Percentiles rank a stretch among this genome's conserved stretches.
Conservation (phyloP, 2,888 invertebrate genomes). For the Tuta absoluta region DNA sequence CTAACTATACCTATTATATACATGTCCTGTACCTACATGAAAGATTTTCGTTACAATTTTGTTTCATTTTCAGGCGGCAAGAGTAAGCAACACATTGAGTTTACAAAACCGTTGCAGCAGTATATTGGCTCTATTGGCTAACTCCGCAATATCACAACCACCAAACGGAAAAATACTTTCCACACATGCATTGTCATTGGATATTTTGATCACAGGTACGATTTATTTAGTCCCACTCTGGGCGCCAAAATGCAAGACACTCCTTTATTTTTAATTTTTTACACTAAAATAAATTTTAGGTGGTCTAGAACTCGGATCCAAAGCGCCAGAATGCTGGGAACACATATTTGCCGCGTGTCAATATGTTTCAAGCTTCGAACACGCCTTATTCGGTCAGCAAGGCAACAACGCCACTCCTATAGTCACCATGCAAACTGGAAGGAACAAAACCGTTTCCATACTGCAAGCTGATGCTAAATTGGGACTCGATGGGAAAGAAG, state of each 20-base stretch:
- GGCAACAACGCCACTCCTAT: conserved; percentile 85
- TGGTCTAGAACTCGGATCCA: conserved; percentile 94
- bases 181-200: conserved; percentile 95
- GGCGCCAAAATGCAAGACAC: conserved; percentile 22
- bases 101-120: conserved; percentile 95
- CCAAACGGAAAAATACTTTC: conserved; percentile 89
- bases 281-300: conserved; percentile 59
- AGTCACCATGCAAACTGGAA: conserved; percentile 84
- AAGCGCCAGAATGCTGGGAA: conserved; percentile 96
- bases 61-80: conserved; percentile 84
- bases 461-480: conserved; percentile 82
- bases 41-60: too few relatives aligned
- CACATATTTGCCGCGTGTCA: conserved; percentile 97
- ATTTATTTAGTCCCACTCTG: conserved; percentile 24
- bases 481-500: conserved; percentile 79
- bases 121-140: conserved; percentile 91
- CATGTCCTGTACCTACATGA: too few relatives aligned
- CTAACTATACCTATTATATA: too few relatives aligned
- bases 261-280: background rate
- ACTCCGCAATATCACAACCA: conserved; percentile 92
- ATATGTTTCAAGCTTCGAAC: conserved; percentile 95
- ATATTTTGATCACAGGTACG: conserved; percentile 89
- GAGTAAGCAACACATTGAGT: conserved; percentile 92
- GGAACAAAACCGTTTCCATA: conserved; percentile 82
- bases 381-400: conserved; percentile 92